phyloP scores from a whole-genome alignment of 2,888 invertebrate genomes.

The Steinernema carpocapsae region DNA sequence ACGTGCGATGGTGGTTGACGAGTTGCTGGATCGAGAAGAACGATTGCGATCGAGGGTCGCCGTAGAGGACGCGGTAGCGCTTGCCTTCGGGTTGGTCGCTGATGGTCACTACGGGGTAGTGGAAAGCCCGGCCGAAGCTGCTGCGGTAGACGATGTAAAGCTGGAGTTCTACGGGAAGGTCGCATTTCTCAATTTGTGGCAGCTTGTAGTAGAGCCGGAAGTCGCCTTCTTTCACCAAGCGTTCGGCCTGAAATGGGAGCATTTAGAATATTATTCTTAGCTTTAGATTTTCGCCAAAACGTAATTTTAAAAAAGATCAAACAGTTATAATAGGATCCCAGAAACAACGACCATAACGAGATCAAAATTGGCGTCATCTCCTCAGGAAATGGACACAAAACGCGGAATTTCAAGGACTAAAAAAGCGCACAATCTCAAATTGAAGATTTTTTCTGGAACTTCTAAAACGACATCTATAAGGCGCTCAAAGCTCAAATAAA shows the following conservation, averaged over 20 bases:
- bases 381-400: no score
- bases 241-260: background rate
- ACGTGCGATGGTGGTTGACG: background rate
- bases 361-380: no score
- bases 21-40: background rate
- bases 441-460: no score
- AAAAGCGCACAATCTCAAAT: no score
- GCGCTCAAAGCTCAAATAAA: no score
- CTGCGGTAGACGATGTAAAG: conserved; percentile 19
- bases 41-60: background rate
- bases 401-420: no score
- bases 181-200: background rate
- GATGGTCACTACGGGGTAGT: conserved; percentile 1
- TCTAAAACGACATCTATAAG: no score
- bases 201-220: conserved; percentile 22
- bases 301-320: no score
- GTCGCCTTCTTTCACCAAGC: background rate
- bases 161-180: background rate
- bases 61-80: conserved; percentile 7
- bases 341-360: background rate
- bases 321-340: no score
- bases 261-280: background rate
- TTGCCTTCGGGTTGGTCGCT: background rate
- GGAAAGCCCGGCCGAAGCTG: background rate
- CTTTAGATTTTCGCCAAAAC: no score